Conservation (phyloP, 2,888 invertebrate genomes). For the Ellobium chinense region DNA sequence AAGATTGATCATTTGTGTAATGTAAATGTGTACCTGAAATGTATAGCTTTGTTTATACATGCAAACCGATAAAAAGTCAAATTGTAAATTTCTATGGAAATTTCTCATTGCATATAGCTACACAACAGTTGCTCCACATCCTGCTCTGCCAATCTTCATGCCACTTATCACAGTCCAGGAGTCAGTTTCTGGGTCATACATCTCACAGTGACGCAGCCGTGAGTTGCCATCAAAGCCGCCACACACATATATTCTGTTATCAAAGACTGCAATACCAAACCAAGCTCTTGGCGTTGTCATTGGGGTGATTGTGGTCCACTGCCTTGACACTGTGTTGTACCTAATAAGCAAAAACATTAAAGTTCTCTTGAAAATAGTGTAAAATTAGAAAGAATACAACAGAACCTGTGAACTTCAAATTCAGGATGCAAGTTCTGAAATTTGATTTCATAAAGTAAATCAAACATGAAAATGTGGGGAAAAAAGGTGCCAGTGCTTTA, state of each 20-base stretch:
- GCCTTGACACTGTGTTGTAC: slow-evolving; percentile 73
- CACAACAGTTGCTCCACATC: slow-evolving; percentile 92
- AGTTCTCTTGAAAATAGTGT: too few relatives aligned
- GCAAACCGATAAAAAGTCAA: too few relatives aligned
- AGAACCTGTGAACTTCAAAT: too few relatives aligned
- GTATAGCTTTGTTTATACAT: too few relatives aligned
- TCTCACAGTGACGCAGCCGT: slow-evolving; percentile 94
- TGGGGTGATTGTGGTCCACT: slow-evolving; percentile 73
- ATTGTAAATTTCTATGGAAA: too few relatives aligned
- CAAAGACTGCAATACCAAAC: slow-evolving; percentile 74
- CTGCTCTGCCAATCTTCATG: slow-evolving; percentile 92
- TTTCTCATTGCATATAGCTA: slow-evolving; percentile 50
- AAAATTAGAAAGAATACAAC: too few relatives aligned
- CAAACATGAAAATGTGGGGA: too few relatives aligned
- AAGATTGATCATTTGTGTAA: too few relatives aligned
- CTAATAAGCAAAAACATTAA: slow-evolving; percentile 54
- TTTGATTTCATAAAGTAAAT: too few relatives aligned
- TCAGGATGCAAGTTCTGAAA: too few relatives aligned
- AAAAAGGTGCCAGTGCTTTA: too few relatives aligned
- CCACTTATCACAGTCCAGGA: slow-evolving; percentile 90
- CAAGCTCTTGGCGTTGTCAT: slow-evolving; percentile 77
- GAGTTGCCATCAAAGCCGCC: slow-evolving; percentile 98
- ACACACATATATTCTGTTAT: slow-evolving; percentile 79
- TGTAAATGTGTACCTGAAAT: too few relatives aligned
- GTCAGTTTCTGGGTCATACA: slow-evolving; percentile 88